A percentile compares a stretch with the other conserved stretches of the same genome.
Evolutionary conservation across 2,797 vertebrate species (phyloP).

Genomic region (Cynopterus sphinx): DNA sequence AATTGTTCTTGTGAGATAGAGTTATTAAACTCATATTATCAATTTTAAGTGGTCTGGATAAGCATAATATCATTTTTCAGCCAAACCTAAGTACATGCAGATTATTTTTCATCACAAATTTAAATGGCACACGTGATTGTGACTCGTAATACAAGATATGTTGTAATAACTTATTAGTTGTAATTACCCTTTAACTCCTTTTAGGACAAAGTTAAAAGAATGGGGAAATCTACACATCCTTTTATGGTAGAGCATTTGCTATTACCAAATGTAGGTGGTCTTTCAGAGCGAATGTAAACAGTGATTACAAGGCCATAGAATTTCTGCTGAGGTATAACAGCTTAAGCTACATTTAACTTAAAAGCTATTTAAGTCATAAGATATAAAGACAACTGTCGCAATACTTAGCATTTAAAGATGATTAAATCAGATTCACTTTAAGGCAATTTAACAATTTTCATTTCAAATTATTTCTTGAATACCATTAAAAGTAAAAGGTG

Average conservation of each 20-base stretch:
- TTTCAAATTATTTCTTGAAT: slow-evolving; percentile 58
- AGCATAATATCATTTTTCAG: slow-evolving; percentile 45
- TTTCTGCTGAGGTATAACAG: background rate
- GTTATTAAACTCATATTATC: slow-evolving; percentile 36
- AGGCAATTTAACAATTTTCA: slow-evolving; percentile 56
- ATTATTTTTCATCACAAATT: slow-evolving; percentile 58
- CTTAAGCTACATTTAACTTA: slow-evolving; percentile 32
- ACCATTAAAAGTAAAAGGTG: slow-evolving; percentile 30
- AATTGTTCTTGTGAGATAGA: slow-evolving; percentile 25
- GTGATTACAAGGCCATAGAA: slow-evolving; percentile 21
- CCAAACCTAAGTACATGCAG: background rate
- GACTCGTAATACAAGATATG: slow-evolving; percentile 34
- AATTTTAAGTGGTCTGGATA: slow-evolving; percentile 38
- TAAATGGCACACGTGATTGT: slow-evolving; percentile 33
- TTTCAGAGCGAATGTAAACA: slow-evolving; percentile 29
- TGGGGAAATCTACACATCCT: slow-evolving; percentile 2
- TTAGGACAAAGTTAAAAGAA: slow-evolving; percentile 59
- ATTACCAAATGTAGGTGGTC: slow-evolving; percentile 44
- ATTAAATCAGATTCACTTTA: slow-evolving; percentile 41
- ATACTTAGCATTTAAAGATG: slow-evolving; percentile 55
- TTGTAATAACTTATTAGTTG: slow-evolving; percentile 46
- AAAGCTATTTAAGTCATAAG: background rate
- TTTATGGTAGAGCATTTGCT: slow-evolving; percentile 1
- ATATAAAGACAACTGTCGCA: slow-evolving; percentile 17
- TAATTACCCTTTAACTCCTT: slow-evolving; percentile 55